Conservation (phyloP, 35 echinoderm and acorn worm genomes). For the Heliocidaris tuberculata region DNA sequence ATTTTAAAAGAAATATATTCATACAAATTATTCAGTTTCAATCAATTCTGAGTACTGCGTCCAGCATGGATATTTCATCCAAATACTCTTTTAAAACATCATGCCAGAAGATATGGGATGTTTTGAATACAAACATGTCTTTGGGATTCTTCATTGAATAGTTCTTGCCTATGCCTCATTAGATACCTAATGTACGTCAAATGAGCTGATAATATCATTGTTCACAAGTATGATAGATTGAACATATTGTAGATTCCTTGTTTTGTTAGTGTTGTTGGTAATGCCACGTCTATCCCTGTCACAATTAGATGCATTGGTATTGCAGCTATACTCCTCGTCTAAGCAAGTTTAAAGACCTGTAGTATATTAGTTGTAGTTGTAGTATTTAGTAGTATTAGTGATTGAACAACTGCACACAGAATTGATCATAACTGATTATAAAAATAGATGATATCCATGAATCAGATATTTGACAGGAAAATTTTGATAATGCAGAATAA, state of each 20-base stretch:
- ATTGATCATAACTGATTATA: too few relatives aligned
- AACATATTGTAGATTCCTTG: neutral
- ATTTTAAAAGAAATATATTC: too few relatives aligned
- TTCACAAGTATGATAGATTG: neutral
- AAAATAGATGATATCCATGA: too few relatives aligned
- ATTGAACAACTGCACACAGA: too few relatives aligned
- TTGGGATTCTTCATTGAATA: neutral
- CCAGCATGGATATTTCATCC: too few relatives aligned
- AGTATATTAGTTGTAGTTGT: too few relatives aligned
- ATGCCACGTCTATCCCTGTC: neutral
- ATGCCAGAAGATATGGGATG: neutral
- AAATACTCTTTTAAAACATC: too few relatives aligned
- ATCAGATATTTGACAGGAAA: too few relatives aligned
- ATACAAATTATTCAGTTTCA: too few relatives aligned
- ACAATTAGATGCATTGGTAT: neutral
- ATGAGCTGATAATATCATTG: constrained; percentile 11
- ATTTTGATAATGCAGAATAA: too few relatives aligned
- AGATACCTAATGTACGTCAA: neutral
- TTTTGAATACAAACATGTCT: neutral
- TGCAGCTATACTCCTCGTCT: neutral
- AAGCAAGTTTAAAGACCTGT: neutral
- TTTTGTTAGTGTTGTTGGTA: neutral
- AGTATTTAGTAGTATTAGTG: too few relatives aligned
- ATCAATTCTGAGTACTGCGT: too few relatives aligned
- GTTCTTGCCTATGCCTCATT: neutral